phyloP scores from a whole-genome alignment of 2,113 vertebrate species.

The Saccopteryx leptura region DNA sequence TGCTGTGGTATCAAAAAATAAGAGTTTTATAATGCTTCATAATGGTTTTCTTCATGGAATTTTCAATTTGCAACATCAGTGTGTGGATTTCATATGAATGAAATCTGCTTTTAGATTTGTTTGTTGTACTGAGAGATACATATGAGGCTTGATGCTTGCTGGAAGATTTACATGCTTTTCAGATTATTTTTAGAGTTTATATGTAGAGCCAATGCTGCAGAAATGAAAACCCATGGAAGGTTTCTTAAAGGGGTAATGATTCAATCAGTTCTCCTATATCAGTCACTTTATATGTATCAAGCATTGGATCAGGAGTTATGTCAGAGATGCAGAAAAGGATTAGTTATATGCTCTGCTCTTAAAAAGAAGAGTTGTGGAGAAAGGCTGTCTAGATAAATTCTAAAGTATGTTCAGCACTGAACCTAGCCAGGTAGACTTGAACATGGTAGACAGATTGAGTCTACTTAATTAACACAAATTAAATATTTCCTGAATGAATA shows the following conservation, averaged over 20 bases:
- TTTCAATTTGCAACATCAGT: background rate
- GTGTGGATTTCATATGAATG: background rate
- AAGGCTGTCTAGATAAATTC: background rate
- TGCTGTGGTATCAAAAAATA: background rate
- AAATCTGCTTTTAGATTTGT: conserved; percentile 3
- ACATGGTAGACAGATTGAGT: background rate
- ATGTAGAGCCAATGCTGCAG: background rate
- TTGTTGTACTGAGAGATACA: background rate
- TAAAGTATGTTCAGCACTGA: background rate
- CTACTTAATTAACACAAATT: background rate
- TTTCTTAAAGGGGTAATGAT: background rate
- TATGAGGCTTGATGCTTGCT: background rate
- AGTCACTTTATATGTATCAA: background rate
- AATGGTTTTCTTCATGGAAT: conserved; percentile 39
- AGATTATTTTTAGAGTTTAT: conserved; percentile 9
- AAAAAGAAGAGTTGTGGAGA: background rate
- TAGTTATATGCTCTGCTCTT: background rate
- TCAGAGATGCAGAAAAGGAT: background rate
- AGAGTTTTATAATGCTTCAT: conserved; percentile 32
- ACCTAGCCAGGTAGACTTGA: background rate
- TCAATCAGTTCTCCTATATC: background rate
- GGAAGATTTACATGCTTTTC: background rate
- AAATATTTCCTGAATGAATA: background rate
- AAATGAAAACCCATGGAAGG: background rate
- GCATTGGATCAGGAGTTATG: background rate